These are phyloP conservation scores for Lepidonotus clava DNA, from an alignment of 2,888 invertebrate genomes.

Conservation along the genomic window DNA sequence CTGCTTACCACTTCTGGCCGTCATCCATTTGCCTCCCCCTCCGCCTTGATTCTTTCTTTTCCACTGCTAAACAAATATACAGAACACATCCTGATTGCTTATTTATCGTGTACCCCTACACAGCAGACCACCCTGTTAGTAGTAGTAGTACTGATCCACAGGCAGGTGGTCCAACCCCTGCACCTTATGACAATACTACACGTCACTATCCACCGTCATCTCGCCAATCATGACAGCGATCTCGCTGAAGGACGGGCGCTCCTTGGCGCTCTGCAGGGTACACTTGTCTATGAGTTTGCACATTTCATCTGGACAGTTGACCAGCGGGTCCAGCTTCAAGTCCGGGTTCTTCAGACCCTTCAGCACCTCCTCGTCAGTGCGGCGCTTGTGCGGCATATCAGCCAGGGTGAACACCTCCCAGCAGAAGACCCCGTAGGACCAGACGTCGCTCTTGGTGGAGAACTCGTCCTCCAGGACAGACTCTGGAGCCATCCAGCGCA, in stretches of 20 bases:
- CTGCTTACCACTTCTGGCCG: too few relatives aligned
- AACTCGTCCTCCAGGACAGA: slow-evolving; percentile 94
- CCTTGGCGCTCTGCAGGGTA: slow-evolving; percentile 77
- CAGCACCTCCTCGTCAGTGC: slow-evolving; percentile 88
- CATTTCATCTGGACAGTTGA: slow-evolving; percentile 75
- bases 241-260: slow-evolving; percentile 80
- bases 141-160: too few relatives aligned
- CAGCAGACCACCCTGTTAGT: too few relatives aligned
- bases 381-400: slow-evolving; percentile 88
- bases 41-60: background rate
- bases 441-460: slow-evolving; percentile 95
- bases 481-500: slow-evolving; percentile 94
- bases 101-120: too few relatives aligned
- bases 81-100: slow-evolving; percentile 2
- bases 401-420: slow-evolving; percentile 94
- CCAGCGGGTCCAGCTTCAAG: slow-evolving; percentile 68
- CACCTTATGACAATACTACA: too few relatives aligned
- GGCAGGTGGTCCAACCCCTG: too few relatives aligned
- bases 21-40: too few relatives aligned
- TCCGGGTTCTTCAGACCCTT: slow-evolving; percentile 61
- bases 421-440: slow-evolving; percentile 92
- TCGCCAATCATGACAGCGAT: slow-evolving; percentile 76
- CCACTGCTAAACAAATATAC: background rate
- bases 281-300: slow-evolving; percentile 76
- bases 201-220: slow-evolving; percentile 70